These are phyloP conservation scores for Sebastes dallii DNA, from an alignment of 2,797 vertebrate species.

Conservation along the genomic window DNA sequence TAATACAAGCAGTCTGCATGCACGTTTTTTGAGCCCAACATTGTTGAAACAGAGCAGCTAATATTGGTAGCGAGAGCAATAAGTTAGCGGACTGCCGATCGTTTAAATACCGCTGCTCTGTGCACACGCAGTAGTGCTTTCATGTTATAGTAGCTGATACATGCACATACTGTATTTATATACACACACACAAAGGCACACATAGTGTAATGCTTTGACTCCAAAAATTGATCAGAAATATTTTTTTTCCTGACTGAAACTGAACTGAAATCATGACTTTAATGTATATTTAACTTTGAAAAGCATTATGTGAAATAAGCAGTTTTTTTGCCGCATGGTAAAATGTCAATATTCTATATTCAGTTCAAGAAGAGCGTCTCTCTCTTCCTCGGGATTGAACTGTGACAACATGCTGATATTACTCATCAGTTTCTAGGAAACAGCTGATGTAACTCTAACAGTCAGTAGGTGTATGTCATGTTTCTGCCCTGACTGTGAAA, in stretches of 20 bases:
- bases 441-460: slow-evolving; percentile 23
- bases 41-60: too few species aligned
- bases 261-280: not conserved
- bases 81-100: too few species aligned
- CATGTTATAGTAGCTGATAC: not conserved
- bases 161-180: not conserved
- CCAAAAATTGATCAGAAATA: not conserved
- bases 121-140: not conserved
- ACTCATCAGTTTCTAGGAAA: slow-evolving; percentile 15
- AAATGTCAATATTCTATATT: not conserved
- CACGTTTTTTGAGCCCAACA: too few species aligned
- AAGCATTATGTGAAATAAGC: not conserved
- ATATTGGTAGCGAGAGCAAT: too few species aligned
- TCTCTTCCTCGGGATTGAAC: not conserved
- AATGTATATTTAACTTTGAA: not conserved
- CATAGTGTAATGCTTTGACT: not conserved
- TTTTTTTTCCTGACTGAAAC: not conserved
- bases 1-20: too few species aligned
- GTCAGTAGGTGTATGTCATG: slow-evolving; percentile 17
- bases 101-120: too few species aligned
- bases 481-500: slow-evolving; percentile 7
- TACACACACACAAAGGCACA: not conserved
- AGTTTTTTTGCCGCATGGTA: not conserved
- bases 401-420: not conserved
- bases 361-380: not conserved